A percentile compares a stretch with the other conserved stretches of the same genome.
Conservation (phyloP, 2,797 vertebrate genomes). For the Parambassis ranga region DNA sequence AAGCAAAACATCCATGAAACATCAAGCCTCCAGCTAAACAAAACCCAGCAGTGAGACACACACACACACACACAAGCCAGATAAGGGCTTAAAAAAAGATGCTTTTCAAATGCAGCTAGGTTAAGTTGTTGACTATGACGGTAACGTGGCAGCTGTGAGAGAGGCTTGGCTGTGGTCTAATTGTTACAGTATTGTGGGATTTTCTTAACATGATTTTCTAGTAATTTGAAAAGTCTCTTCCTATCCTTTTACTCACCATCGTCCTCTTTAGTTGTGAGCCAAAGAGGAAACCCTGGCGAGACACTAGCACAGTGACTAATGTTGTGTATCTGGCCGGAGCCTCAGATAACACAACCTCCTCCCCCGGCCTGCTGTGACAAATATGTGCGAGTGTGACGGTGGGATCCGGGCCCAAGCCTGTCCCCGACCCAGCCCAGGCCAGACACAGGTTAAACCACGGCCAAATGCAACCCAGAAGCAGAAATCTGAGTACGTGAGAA, state of each 20-base stretch:
- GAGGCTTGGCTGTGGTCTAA: conserved; percentile 41
- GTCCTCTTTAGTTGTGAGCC: conserved; percentile 75
- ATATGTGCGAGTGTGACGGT: conserved; percentile 75
- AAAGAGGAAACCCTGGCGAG: conserved; percentile 86
- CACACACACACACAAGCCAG: conserved; percentile 56
- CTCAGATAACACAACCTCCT: conserved; percentile 81
- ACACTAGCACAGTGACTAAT: conserved; percentile 81
- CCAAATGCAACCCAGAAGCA: conserved; percentile 46
- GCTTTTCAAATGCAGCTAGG: conserved; percentile 38
- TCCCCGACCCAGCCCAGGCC: conserved; percentile 85
- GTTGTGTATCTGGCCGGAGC: conserved; percentile 83
- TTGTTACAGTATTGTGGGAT: conserved; percentile 44
- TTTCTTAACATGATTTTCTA: conserved; percentile 35
- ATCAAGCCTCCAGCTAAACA: conserved; percentile 75
- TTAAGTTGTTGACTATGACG: conserved; percentile 50
- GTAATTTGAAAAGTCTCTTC: conserved; percentile 33
- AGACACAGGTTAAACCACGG: conserved; percentile 82
- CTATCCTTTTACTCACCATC: conserved; percentile 56
- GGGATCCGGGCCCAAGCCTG: conserved; percentile 64
- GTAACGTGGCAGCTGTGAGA: conserved; percentile 44
- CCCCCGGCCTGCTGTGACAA: conserved; percentile 87
- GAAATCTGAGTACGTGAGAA: conserved; percentile 5
- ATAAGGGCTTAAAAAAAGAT: conserved; percentile 64
- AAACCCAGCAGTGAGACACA: conserved; percentile 62
- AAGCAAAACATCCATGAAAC: conserved; percentile 79